Conservation (phyloP, 2,888 invertebrate species). For the Philereme vetulata region DNA sequence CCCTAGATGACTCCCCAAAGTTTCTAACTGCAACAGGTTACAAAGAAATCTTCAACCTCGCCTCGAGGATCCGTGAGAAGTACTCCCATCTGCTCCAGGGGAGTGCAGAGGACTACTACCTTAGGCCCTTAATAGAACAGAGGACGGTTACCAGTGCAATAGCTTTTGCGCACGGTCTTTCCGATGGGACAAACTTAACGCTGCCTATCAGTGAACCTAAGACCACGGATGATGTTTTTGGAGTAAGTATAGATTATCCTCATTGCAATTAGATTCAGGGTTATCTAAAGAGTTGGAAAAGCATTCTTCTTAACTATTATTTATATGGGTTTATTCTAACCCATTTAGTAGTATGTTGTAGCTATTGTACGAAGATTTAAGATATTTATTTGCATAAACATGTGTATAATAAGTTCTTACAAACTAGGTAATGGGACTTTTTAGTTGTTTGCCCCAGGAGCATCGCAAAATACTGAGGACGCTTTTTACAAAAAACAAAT, state of each 20-base stretch:
- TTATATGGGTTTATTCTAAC: no score
- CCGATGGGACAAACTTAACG: slow-evolving; percentile 51
- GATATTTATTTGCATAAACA: no score
- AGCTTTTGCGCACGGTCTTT: slow-evolving; percentile 84
- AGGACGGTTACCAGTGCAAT: slow-evolving; percentile 85
- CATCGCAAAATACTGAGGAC: no score
- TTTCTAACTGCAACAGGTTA: slow-evolving; percentile 84
- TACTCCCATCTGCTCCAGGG: slow-evolving; percentile 72
- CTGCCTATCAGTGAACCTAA: slow-evolving; percentile 52
- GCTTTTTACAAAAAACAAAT: no score
- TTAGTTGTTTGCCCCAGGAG: no score
- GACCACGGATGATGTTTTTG: slow-evolving; percentile 59
- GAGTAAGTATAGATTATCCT: slow-evolving; percentile 50
- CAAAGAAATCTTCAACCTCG: slow-evolving; percentile 87
- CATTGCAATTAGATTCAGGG: no score
- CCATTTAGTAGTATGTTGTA: no score
- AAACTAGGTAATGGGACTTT: no score
- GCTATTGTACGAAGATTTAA: no score
- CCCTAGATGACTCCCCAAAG: slow-evolving; percentile 82
- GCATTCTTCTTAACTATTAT: no score
- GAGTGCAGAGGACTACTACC: slow-evolving; percentile 77
- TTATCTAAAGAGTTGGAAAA: no score
- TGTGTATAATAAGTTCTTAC: no score
- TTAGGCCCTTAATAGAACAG: slow-evolving; percentile 84
- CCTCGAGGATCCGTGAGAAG: slow-evolving; percentile 55